Conservation (phyloP, 2,888 invertebrate genomes). For the Gymnoscelis rufifasciata region DNA sequence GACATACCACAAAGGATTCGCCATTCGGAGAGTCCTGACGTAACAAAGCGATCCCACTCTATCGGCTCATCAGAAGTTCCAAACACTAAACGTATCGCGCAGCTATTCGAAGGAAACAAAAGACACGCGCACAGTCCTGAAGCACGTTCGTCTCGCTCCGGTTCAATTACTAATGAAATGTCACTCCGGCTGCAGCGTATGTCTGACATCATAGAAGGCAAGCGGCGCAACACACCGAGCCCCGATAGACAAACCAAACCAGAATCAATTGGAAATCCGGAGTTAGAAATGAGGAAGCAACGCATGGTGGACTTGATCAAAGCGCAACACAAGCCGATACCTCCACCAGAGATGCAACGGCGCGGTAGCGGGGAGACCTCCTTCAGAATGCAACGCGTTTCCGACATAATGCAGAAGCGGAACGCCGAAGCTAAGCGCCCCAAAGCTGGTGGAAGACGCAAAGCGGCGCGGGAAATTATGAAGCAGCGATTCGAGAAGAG, state of each 20-base stretch:
- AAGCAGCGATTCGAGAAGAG: constrained; percentile 92
- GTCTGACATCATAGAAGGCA: constrained; percentile 63
- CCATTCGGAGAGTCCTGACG: constrained; percentile 49
- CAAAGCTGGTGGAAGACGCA: constrained; percentile 48
- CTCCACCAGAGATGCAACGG: constrained; percentile 35
- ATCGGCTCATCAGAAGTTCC: constrained; percentile 47
- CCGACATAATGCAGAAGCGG: constrained; percentile 86
- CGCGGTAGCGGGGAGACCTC: constrained; percentile 62
- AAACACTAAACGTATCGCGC: constrained; percentile 55
- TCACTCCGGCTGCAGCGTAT: constrained; percentile 53
- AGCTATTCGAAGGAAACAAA: constrained; percentile 55
- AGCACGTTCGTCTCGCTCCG: constrained; percentile 40
- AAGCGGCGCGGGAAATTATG: constrained; percentile 80
- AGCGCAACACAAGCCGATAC: constrained; percentile 39
- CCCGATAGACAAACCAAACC: constrained; percentile 46
- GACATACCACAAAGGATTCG: constrained; percentile 40
- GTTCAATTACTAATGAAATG: constrained; percentile 52
- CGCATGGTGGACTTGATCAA: constrained; percentile 56
- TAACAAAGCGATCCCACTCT: constrained; percentile 51
- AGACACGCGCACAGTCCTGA: constrained; percentile 55
- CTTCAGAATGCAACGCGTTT: constrained; percentile 84
- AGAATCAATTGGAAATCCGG: constrained; percentile 53
- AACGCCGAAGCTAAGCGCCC: constrained; percentile 65
- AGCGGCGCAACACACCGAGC: constrained; percentile 47
- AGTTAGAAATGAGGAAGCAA: constrained; percentile 57